These are phyloP conservation scores for Metellina segmentata DNA, from an alignment of 2,888 invertebrate genomes.

Conservation along the genomic window DNA sequence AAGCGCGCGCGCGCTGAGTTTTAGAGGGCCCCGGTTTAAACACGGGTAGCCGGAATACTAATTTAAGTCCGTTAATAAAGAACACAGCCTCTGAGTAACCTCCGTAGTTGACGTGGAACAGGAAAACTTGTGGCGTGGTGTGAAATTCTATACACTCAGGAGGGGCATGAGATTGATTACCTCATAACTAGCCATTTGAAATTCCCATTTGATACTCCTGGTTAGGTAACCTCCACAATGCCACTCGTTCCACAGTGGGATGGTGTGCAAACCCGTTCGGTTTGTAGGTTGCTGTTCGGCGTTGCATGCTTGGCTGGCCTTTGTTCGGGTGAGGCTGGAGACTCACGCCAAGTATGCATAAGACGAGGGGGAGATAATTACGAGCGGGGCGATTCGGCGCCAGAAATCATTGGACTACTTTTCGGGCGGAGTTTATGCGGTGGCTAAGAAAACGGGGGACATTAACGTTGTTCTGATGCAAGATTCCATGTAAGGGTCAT, in stretches of 20 bases:
- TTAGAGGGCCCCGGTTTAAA: slow-evolving; percentile 8
- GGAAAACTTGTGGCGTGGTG: slow-evolving; percentile 19
- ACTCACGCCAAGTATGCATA: not conserved
- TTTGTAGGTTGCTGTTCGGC: not conserved
- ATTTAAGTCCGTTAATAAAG: slow-evolving; percentile 35
- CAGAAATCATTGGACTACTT: not conserved
- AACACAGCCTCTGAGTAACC: slow-evolving; percentile 6
- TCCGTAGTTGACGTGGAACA: slow-evolving; percentile 21
- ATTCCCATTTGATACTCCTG: slow-evolving; percentile 48
- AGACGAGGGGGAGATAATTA: not conserved
- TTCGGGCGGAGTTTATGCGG: not conserved
- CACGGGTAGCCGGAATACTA: slow-evolving; percentile 25
- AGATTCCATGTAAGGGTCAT: not conserved
- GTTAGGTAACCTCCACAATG: slow-evolving; percentile 14
- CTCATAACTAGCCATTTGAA: slow-evolving; percentile 31
- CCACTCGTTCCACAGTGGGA: not conserved
- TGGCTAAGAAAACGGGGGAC: not conserved
- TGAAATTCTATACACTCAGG: slow-evolving; percentile 31
- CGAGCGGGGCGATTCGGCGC: not conserved
- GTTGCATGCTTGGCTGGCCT: not conserved
- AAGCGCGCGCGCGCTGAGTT: not conserved
- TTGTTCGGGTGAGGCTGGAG: not conserved
- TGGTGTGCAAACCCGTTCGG: not conserved
- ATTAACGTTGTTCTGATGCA: not conserved
- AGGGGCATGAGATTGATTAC: slow-evolving; percentile 32